Evolutionary conservation across 2,113 vertebrate genomes (phyloP).

Genomic region (Crocuta crocuta): DNA sequence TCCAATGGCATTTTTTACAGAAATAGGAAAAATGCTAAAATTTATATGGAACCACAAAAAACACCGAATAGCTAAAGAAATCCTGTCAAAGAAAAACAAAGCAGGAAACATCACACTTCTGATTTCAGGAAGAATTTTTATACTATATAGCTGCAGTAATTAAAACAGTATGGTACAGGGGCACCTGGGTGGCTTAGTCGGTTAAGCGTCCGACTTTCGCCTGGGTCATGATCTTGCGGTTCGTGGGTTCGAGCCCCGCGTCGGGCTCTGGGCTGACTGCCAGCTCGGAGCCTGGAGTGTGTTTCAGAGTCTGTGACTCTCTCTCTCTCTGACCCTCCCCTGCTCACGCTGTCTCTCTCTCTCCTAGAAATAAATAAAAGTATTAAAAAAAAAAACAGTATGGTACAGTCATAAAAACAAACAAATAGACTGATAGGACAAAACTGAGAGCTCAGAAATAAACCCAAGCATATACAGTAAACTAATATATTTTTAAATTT

Average conservation of each 20-base stretch:
- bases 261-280: too few species aligned
- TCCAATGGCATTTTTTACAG: background rate
- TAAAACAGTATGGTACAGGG: background rate
- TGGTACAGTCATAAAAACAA: background rate
- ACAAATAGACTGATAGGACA: background rate
- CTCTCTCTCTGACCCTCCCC: too few species aligned
- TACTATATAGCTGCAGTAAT: background rate
- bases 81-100: background rate
- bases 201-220: too few species aligned
- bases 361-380: too few species aligned
- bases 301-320: too few species aligned
- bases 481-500: background rate
- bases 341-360: too few species aligned
- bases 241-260: too few species aligned
- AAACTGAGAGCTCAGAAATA: background rate
- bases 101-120: background rate
- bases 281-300: too few species aligned
- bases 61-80: background rate
- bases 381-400: background rate
- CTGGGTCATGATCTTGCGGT: too few species aligned
- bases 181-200: too few species aligned
- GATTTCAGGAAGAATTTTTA: background rate
- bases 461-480: background rate
- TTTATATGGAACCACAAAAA: background rate
- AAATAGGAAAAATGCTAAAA: background rate